phyloP scores from a whole-genome alignment of 2,797 vertebrate species.

The Limosa lapponica region DNA sequence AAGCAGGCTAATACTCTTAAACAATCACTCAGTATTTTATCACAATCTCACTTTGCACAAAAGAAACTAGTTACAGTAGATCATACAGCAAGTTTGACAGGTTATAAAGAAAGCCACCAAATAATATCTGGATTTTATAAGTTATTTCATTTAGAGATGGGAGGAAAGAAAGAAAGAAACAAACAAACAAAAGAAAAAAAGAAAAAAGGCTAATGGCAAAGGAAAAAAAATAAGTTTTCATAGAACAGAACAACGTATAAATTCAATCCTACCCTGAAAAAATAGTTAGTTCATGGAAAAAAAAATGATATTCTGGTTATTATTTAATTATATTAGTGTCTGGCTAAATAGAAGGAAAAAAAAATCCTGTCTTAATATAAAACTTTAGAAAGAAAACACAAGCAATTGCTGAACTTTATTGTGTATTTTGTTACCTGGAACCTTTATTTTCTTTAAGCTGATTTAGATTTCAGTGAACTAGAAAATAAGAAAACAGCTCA shows the following conservation, averaged over 20 bases:
- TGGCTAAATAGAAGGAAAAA: not conserved
- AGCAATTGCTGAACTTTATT: not conserved
- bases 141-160: not conserved
- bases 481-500: conserved; percentile 13
- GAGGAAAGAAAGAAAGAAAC: not conserved
- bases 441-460: not conserved
- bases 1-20: not conserved
- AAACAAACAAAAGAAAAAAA: no score
- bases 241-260: not conserved
- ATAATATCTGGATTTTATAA: not conserved
- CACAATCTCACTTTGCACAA: not conserved
- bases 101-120: not conserved
- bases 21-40: not conserved
- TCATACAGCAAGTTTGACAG: not conserved
- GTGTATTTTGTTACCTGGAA: not conserved
- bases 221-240: not conserved
- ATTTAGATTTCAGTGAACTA: conserved; percentile 37
- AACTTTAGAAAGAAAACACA: not conserved
- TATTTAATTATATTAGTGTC: not conserved
- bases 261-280: not conserved
- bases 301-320: not conserved
- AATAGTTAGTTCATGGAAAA: fast-evolving
- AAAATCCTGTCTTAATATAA: not conserved
- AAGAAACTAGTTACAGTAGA: not conserved
- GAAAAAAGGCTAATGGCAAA: not conserved